phyloP scores from a whole-genome alignment of 2,113 vertebrate species.

The Pelodiscus sinensis region DNA sequence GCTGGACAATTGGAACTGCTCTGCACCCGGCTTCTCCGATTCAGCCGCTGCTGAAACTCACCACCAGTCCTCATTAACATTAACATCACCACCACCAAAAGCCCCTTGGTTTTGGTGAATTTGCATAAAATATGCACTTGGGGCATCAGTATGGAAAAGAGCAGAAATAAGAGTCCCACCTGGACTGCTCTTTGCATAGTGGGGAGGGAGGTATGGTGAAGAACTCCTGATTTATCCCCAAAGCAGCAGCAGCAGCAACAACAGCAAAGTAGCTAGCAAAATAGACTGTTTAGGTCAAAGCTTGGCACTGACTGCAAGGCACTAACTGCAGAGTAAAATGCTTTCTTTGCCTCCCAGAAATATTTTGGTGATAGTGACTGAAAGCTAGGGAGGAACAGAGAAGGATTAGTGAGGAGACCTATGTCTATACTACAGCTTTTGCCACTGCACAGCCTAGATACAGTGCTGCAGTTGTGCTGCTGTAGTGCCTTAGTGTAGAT shows the following conservation, averaged over 20 bases:
- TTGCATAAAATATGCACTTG: background rate
- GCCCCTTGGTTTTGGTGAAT: background rate
- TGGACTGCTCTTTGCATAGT: too few species aligned
- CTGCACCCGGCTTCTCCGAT: too few species aligned
- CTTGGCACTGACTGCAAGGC: background rate
- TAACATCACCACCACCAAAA: too few species aligned
- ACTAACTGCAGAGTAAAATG: background rate
- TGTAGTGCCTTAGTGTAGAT: too few species aligned
- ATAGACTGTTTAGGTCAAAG: background rate
- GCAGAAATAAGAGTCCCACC: background rate
- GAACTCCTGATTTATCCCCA: too few species aligned
- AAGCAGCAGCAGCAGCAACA: background rate
- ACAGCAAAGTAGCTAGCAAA: background rate
- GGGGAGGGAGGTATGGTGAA: background rate
- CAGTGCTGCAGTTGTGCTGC: too few species aligned
- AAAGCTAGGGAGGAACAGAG: background rate
- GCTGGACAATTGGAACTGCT: too few species aligned
- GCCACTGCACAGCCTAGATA: too few species aligned
- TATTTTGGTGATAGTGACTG: background rate
- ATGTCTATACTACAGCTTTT: too few species aligned
- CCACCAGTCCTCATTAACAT: background rate
- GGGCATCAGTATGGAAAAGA: background rate
- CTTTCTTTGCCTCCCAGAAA: constrained; percentile 8
- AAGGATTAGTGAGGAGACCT: background rate
- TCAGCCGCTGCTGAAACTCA: too few species aligned